These are phyloP conservation scores for Pardalotus punctatus DNA, from an alignment of 2,113 vertebrate genomes.

Conservation along the genomic window DNA sequence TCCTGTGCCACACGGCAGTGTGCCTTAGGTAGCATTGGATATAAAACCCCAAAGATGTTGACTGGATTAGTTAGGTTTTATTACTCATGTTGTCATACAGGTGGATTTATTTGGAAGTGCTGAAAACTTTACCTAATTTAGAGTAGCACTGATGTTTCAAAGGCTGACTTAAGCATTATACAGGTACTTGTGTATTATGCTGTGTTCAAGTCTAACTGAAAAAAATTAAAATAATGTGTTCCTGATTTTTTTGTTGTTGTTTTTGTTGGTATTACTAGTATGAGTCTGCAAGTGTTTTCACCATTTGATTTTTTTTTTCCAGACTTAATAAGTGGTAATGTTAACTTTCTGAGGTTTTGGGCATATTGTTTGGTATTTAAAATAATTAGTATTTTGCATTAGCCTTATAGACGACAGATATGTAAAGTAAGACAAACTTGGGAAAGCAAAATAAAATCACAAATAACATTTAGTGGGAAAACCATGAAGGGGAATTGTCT, in stretches of 20 bases:
- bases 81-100: not conserved
- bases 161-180: not conserved
- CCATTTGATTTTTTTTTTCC: not conserved
- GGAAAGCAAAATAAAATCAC: slow-evolving; percentile 79
- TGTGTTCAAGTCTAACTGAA: not conserved
- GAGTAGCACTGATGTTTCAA: not conserved
- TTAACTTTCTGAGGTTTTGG: not conserved
- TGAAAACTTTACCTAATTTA: not conserved
- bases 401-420: slow-evolving; percentile 39
- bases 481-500: slow-evolving; percentile 81
- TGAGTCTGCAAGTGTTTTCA: not conserved
- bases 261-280: not conserved
- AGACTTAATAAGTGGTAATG: not conserved
- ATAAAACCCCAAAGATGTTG: not conserved
- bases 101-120: not conserved
- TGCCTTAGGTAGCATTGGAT: not conserved
- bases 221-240: not conserved
- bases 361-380: not conserved
- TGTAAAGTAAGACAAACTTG: slow-evolving; percentile 67
- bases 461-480: slow-evolving; percentile 75
- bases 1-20: not conserved
- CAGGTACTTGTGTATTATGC: not conserved
- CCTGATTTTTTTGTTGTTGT: not conserved
- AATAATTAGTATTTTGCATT: slow-evolving; percentile 49
- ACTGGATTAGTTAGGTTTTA: not conserved